Conservation (phyloP, 2,113 vertebrate genomes). For the Salvelinus alpinus region DNA sequence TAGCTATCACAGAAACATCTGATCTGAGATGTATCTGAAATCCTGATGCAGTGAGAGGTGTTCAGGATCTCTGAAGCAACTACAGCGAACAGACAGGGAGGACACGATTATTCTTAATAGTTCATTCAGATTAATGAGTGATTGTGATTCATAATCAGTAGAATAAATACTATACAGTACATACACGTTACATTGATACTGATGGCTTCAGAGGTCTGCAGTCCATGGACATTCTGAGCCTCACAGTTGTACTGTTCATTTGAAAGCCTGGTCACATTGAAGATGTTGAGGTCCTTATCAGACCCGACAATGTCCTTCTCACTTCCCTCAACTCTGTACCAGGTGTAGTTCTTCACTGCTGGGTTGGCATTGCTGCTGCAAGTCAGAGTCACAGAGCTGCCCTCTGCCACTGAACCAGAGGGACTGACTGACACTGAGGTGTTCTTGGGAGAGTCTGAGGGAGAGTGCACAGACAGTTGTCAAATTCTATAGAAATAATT, state of each 20-base stretch:
- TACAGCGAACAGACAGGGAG: constrained; percentile 22
- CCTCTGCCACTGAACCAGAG: constrained; percentile 45
- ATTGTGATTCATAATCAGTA: background rate
- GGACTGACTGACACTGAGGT: constrained; percentile 45
- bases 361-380: constrained; percentile 64
- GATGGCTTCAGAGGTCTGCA: constrained; percentile 20
- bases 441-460: constrained; percentile 66
- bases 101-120: background rate
- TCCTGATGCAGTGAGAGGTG: constrained; percentile 52
- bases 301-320: constrained; percentile 33
- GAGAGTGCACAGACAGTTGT: background rate
- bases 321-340: constrained; percentile 57
- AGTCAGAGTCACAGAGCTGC: constrained; percentile 60
- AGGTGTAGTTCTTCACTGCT: constrained; percentile 57
- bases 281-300: constrained; percentile 34
- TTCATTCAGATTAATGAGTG: background rate
- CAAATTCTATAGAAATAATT: background rate
- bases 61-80: constrained; percentile 60
- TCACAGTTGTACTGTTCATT: constrained; percentile 56
- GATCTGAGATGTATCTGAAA: constrained; percentile 20
- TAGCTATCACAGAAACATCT: constrained; percentile 64
- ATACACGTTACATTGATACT: constrained; percentile 56
- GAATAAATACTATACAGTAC: constrained; percentile 3
- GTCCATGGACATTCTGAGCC: constrained; percentile 55
- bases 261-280: constrained; percentile 58